Conservation (phyloP, 1,140 invertebrate species). For the Ceratosolen fusciceps region DNA sequence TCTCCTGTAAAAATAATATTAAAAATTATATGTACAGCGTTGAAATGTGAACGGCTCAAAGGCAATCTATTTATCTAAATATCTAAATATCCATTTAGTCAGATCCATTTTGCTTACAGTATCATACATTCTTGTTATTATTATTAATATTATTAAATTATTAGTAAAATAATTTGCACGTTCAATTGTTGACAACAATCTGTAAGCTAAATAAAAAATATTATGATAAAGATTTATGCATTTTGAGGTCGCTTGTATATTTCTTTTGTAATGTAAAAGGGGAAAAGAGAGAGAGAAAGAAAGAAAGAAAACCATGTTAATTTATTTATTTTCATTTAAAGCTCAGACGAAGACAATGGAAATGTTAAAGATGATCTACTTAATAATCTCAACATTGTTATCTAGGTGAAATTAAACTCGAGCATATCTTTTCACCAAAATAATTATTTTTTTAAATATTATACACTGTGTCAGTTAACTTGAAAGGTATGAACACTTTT, state of each 20-base stretch:
- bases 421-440: constrained; percentile 48
- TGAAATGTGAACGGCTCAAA: constrained; percentile 15
- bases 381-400: constrained; percentile 25
- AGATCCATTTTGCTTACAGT: background rate
- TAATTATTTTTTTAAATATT: constrained; percentile 49
- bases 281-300: too few relatives aligned
- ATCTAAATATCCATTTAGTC: constrained; percentile 2
- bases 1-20: constrained; percentile 48
- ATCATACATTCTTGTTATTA: constrained; percentile 13
- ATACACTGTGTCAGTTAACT: constrained; percentile 46
- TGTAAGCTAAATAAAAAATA: constrained; percentile 36
- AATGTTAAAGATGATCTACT: constrained; percentile 35
- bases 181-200: constrained; percentile 38
- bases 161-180: constrained; percentile 15
- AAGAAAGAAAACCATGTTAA: constrained; percentile 32
- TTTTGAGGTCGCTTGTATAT: constrained; percentile 38
- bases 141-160: background rate
- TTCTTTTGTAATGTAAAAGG: constrained; percentile 35
- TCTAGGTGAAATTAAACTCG: constrained; percentile 43
- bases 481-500: constrained; percentile 39
- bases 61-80: background rate
- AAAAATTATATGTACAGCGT: constrained; percentile 49
- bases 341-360: too few relatives aligned
- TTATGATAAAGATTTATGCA: constrained; percentile 30
- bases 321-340: constrained; percentile 45